A percentile compares a stretch with the other conserved stretches of the same genome.
Conservation (phyloP, 2,888 invertebrate species). For the Panzeria rudis region DNA sequence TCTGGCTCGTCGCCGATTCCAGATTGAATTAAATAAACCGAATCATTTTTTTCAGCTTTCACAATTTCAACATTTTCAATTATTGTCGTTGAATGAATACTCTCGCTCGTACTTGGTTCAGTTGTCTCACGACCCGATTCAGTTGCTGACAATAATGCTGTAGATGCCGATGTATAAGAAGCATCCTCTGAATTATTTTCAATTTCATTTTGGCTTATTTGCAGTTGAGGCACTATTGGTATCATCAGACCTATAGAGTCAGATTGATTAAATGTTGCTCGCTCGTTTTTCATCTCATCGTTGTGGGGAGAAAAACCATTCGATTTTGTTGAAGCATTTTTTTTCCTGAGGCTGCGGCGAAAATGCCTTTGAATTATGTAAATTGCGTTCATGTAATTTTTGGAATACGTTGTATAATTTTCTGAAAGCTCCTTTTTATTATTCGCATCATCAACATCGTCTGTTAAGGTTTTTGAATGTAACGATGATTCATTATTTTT, state of each 20-base stretch:
- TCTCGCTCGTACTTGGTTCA: slow-evolving; percentile 72
- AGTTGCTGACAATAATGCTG: slow-evolving; percentile 77
- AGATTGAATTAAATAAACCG: neutral
- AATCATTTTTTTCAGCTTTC: slow-evolving; percentile 68
- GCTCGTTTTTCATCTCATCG: neutral
- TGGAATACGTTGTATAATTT: slow-evolving; percentile 7
- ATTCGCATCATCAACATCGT: neutral
- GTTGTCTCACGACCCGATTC: slow-evolving; percentile 74
- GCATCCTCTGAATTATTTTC: slow-evolving; percentile 77
- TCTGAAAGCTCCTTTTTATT: neutral
- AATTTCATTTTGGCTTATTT: slow-evolving; percentile 25
- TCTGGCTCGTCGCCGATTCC: neutral
- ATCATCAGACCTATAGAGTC: too few species aligned
- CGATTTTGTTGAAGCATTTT: neutral
- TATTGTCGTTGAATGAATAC: slow-evolving; percentile 74
- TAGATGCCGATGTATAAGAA: slow-evolving; percentile 79
- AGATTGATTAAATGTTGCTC: too few species aligned
- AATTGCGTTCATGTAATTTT: slow-evolving; percentile 76
- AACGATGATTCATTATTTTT: neutral
- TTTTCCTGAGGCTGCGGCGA: slow-evolving; percentile 74
- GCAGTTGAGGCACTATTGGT: slow-evolving; percentile 51
- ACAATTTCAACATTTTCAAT: slow-evolving; percentile 75
- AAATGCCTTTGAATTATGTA: slow-evolving; percentile 78
- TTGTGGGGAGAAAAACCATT: neutral
- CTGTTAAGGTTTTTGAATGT: neutral